phyloP scores from a whole-genome alignment of 1,140 invertebrate genomes.

The Vollenhovia emeryi region DNA sequence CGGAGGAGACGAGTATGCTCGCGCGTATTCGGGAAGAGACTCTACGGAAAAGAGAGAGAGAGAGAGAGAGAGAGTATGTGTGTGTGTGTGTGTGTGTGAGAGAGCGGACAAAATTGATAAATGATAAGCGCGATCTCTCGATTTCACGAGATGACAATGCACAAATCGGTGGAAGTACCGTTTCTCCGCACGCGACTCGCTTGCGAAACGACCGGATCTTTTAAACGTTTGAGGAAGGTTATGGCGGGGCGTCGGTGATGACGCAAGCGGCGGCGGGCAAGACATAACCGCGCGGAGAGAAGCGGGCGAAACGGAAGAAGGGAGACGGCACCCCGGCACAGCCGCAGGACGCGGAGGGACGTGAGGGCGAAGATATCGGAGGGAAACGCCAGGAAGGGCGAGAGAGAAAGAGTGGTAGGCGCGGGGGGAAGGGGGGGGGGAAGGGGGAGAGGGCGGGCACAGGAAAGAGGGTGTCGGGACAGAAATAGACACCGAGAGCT shows the following conservation, averaged over 20 bases:
- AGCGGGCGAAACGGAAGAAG: constrained; percentile 68
- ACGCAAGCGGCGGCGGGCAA: constrained; percentile 64
- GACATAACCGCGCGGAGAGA: constrained; percentile 64
- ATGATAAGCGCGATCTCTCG: background rate
- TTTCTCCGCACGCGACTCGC: background rate
- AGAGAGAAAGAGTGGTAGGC: background rate
- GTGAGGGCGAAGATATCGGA: constrained; percentile 51
- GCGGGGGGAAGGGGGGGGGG: background rate
- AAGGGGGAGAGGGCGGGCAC: constrained; percentile 55
- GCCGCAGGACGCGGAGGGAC: constrained; percentile 57
- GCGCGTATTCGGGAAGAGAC: background rate
- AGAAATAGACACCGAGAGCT: constrained; percentile 70
- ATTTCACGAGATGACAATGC: too few relatives aligned
- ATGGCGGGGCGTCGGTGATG: constrained; percentile 59
- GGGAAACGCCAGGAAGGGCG: constrained; percentile 34
- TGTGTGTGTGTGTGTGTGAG: too few relatives aligned
- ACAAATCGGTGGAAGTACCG: background rate
- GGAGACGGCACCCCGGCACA: constrained; percentile 60
- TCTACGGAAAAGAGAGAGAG: too few relatives aligned
- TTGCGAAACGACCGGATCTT: constrained; percentile 12
- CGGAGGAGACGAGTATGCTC: too few relatives aligned
- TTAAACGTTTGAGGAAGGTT: constrained; percentile 54
- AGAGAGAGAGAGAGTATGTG: too few relatives aligned
- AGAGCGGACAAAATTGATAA: background rate
- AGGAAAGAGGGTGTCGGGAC: constrained; percentile 78